A percentile compares a stretch with the other conserved stretches of the same genome.
phyloP scores from a whole-genome alignment of 2,113 vertebrate species.

The Perca schrenkii region DNA sequence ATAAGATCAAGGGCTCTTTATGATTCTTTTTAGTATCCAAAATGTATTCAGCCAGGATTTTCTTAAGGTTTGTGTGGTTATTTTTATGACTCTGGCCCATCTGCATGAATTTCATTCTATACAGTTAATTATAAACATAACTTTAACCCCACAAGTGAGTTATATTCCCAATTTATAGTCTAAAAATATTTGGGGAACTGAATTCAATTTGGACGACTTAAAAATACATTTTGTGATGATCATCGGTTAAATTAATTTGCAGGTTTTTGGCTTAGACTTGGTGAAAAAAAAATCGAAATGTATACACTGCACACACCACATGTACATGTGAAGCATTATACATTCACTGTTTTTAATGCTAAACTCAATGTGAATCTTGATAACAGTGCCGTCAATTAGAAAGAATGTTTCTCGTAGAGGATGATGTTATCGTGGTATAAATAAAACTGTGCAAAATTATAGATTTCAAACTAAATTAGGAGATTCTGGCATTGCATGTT shows the following conservation, averaged over 20 bases:
- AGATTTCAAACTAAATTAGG: constrained; percentile 64
- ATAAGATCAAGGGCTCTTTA: constrained; percentile 48
- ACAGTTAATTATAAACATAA: constrained; percentile 61
- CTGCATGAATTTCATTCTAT: constrained; percentile 51
- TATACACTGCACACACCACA: not conserved
- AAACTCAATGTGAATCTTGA: constrained; percentile 58
- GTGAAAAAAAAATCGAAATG: constrained; percentile 17
- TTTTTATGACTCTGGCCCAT: constrained; percentile 29
- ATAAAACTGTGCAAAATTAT: constrained; percentile 53
- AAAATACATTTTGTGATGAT: constrained; percentile 32
- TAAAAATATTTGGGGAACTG: constrained; percentile 36
- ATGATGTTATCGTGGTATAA: constrained; percentile 51
- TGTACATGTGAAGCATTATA: constrained; percentile 45
- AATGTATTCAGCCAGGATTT: constrained; percentile 60
- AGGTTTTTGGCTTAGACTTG: constrained; percentile 1
- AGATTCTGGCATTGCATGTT: constrained; percentile 39
- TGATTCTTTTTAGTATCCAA: constrained; percentile 39
- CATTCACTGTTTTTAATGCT: constrained; percentile 39
- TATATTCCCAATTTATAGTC: constrained; percentile 27
- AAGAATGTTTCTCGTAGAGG: constrained; percentile 28
- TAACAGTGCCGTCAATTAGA: constrained; percentile 49
- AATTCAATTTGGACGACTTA: constrained; percentile 36
- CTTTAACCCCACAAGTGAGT: constrained; percentile 36
- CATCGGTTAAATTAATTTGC: constrained; percentile 30
- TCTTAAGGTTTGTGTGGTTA: constrained; percentile 48